Conservation (phyloP, 64 coral and sea anemone species). For the Stichodactyla helianthus region DNA sequence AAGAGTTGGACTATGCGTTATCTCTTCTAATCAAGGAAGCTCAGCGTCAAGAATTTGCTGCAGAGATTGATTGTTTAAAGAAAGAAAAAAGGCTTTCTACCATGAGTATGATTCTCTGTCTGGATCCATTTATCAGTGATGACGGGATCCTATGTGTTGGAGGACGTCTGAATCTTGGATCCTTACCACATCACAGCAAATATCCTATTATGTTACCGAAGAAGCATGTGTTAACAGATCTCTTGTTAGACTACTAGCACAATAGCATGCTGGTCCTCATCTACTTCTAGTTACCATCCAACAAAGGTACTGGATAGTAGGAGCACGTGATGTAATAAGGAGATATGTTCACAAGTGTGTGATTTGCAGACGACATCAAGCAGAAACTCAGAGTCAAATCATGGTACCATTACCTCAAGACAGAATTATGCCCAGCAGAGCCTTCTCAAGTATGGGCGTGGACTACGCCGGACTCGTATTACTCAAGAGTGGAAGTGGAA, state of each 20-base stretch:
- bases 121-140: no score
- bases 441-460: no score
- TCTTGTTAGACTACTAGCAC: slow-evolving; percentile 1
- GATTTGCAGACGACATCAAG: slow-evolving; percentile 29
- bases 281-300: slow-evolving; percentile 17
- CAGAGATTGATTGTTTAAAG: background rate
- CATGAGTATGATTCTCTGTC: no score
- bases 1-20: background rate
- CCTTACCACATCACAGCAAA: no score
- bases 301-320: slow-evolving; percentile 31
- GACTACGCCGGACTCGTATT: no score
- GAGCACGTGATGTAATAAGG: slow-evolving; percentile 33
- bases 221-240: background rate
- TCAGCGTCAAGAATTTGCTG: background rate
- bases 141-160: no score
- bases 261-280: slow-evolving; percentile 26
- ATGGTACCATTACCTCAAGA: background rate
- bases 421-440: no score
- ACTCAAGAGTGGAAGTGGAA: no score
- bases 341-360: slow-evolving; percentile 26
- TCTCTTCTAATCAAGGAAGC: background rate
- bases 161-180: no score
- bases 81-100: background rate
- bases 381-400: slow-evolving; percentile 12
- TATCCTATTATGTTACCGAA: background rate